Evolutionary conservation across 2,888 invertebrate species (phyloP).

Genomic region (Melolontha melolontha): DNA sequence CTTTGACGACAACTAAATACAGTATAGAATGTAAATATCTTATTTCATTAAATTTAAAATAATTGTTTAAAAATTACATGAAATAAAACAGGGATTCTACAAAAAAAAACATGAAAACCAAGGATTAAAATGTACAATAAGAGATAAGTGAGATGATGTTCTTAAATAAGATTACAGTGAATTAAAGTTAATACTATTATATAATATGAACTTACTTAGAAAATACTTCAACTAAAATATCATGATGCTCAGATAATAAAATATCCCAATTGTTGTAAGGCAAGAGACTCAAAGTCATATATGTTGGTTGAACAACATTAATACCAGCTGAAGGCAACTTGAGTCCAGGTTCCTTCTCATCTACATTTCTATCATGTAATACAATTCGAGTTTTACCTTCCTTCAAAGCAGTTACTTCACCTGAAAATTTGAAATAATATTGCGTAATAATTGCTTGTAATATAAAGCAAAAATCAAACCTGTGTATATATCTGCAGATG

Average conservation of each 20-base stretch:
- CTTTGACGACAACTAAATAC: too few relatives aligned
- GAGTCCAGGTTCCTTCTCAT: slow-evolving; percentile 66
- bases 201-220: slow-evolving; percentile 65
- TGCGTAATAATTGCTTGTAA: background rate
- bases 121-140: background rate
- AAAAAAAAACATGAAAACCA: too few relatives aligned
- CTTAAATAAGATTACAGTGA: slow-evolving; percentile 38
- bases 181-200: slow-evolving; percentile 9
- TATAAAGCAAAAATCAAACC: slow-evolving; percentile 46
- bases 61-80: too few relatives aligned
- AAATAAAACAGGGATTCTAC: too few relatives aligned
- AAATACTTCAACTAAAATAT: slow-evolving; percentile 76
- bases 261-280: slow-evolving; percentile 84
- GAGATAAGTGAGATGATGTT: slow-evolving; percentile 8
- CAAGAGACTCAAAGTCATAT: slow-evolving; percentile 73
- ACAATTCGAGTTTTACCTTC: slow-evolving; percentile 72
- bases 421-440: slow-evolving; percentile 39
- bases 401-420: slow-evolving; percentile 66
- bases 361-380: slow-evolving; percentile 74
- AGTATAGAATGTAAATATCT: too few relatives aligned
- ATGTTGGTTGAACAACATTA: slow-evolving; percentile 77
- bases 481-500: slow-evolving; percentile 66
- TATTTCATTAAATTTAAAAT: too few relatives aligned
- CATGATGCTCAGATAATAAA: slow-evolving; percentile 76
- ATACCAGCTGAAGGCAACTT: slow-evolving; percentile 75